Evolutionary conservation across 2,113 vertebrate species (phyloP), one percentile per base, ranked within the genome.

Genomic region (Rhabdomys dilectus): DNA sequence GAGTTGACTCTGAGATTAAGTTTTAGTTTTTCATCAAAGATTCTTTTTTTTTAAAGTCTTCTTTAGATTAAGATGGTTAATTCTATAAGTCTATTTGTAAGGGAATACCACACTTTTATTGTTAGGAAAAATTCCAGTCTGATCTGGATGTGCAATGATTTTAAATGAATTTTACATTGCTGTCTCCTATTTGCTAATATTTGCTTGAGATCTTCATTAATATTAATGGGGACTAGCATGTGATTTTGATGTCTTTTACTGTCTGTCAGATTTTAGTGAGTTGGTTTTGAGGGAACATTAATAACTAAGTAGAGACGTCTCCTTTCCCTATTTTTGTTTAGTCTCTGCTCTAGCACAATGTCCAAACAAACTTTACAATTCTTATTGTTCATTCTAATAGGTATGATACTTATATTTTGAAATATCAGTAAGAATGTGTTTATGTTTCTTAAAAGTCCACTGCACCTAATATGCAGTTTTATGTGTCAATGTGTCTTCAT

Each of bases 241-340:
- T 10, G 39, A n/a, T 86, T 91, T 96, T 85, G 17, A 75, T 89
- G 91, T 96, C 22, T 95, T 70, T 12, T 68, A 36, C 17, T 75
- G 17, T 81, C 29, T 72, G 39, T 81, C 64, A 76, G 48, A 21
- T 76, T 89, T 93, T 95, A 36, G 48, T 85, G 36, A 34, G 15
- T 93, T 93, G 3, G 8, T 80, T 82, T 48, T 62, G 48, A 88
- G 70, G 85, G 36, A 94, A 1, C 4, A 96, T 81, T 21, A 90
- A 51, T 58, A 72, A 77, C 19, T 77, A 72, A 62, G 15, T 75
- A 89, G 21, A 31, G 1, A 45, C 53, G 5, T 53, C 12, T 72
- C 36, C 72, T 68, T 89, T 36, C 36, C 51, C 45, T 13, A 45
- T 42, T 88, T n/a, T 12, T 60, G 39, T 45, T 68, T 75, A 81